Evolutionary conservation across 2,113 vertebrate genomes (phyloP).

Genomic region (Centropus unirufus): DNA sequence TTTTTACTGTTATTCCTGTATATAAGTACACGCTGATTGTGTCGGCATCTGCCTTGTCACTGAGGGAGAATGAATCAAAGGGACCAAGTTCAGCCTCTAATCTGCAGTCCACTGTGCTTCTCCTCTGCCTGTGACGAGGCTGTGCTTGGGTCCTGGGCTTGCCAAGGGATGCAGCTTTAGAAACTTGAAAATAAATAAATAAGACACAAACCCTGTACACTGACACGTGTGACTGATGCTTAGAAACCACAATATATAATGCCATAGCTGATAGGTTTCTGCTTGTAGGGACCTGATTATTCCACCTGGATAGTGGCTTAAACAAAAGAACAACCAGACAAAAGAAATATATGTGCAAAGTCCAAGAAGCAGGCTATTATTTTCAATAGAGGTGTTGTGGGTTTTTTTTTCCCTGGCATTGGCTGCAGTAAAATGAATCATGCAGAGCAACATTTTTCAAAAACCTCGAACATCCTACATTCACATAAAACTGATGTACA

Average conservation of each 20-base stretch:
- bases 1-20: not conserved
- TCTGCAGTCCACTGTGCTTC: not conserved
- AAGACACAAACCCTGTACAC: rapidly evolving
- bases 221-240: not conserved
- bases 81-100: not conserved
- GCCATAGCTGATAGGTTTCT: conserved; percentile 17
- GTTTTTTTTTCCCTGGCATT: conserved; percentile 18
- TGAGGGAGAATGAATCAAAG: not conserved
- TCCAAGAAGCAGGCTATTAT: conserved; percentile 55
- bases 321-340: conserved; percentile 57
- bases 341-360: conserved; percentile 59
- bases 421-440: conserved; percentile 69
- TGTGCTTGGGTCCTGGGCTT: not conserved
- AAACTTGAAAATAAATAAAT: not conserved
- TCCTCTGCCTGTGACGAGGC: not conserved
- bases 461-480: conserved; percentile 61
- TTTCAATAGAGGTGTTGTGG: conserved; percentile 58
- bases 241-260: not conserved
- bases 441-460: conserved; percentile 67
- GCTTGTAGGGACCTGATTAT: conserved; percentile 54
- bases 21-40: not conserved
- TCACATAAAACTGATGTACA: conserved; percentile 73
- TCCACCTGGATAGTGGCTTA: conserved; percentile 57
- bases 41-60: not conserved
- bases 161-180: not conserved